Evolutionary conservation across 92 coral and sea anemone species (phyloP).

Genomic region (Desmophyllum pertusum): DNA sequence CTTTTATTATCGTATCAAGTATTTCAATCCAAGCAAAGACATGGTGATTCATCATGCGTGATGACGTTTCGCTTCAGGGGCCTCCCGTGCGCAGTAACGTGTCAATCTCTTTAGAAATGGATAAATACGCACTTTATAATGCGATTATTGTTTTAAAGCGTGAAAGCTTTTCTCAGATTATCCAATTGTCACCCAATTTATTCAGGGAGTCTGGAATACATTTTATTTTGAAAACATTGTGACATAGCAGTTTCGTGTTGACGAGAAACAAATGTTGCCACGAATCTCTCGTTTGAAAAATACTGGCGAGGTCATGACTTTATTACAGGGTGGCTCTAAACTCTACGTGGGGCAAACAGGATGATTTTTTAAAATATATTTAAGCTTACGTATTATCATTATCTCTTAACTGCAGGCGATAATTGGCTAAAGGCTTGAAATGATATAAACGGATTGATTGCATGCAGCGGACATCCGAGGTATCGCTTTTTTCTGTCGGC

Average conservation of each 20-base stretch:
- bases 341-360: no score
- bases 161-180: neutral
- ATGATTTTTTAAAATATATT: no score
- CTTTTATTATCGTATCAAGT: no score
- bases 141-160: neutral
- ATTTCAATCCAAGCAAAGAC: no score
- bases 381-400: no score
- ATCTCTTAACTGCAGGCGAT: neutral
- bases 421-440: neutral
- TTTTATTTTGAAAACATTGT: neutral
- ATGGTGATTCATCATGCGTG: no score
- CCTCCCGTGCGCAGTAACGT: no score
- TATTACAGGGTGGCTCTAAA: neutral
- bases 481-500: neutral
- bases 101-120: neutral
- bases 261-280: neutral
- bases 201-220: neutral
- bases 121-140: neutral
- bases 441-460: neutral
- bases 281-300: neutral
- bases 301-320: neutral
- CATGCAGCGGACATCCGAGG: conserved; percentile 4
- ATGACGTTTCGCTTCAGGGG: neutral
- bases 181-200: neutral
- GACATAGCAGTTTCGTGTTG: neutral